These are phyloP conservation scores for Cnemophilus loriae DNA, from an alignment of 2,113 vertebrate genomes.

Conservation along the genomic window DNA sequence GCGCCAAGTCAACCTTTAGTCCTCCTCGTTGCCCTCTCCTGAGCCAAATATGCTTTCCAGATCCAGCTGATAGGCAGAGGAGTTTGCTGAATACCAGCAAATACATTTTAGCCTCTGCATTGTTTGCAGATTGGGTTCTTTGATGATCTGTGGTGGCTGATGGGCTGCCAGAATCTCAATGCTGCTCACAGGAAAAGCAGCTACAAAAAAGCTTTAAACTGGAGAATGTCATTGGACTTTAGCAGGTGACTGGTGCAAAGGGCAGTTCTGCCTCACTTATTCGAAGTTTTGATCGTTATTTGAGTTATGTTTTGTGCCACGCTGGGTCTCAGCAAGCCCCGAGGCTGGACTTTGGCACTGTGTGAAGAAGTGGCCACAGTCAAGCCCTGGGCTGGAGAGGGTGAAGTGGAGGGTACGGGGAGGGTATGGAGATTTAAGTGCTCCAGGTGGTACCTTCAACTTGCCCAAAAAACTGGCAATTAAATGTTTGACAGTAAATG, in stretches of 20 bases:
- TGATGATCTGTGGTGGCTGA: not conserved
- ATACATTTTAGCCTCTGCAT: not conserved
- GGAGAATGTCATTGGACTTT: not conserved
- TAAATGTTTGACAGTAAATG: not conserved
- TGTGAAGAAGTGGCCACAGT: not conserved
- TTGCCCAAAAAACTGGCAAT: not conserved
- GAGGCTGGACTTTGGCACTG: not conserved
- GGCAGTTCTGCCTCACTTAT: not conserved
- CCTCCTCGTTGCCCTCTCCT: not conserved
- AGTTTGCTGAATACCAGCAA: not conserved
- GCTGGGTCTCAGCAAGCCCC: not conserved
- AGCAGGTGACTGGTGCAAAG: not conserved
- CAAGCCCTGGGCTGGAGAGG: not conserved
- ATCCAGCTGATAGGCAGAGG: not conserved
- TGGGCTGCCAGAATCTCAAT: not conserved
- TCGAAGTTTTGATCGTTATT: not conserved
- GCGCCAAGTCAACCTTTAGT: not conserved
- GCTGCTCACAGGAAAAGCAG: not conserved
- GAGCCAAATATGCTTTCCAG: not conserved
- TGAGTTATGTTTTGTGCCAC: not conserved
- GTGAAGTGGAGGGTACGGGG: not conserved
- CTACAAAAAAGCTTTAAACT: not conserved
- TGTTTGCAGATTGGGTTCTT: not conserved
- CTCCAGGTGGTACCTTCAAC: not conserved
- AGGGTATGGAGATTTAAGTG: not conserved